Percentiles rank a stretch among this genome's conserved stretches.
phyloP scores from a whole-genome alignment of 2,797 vertebrate species.

The Onychomys torridus region DNA sequence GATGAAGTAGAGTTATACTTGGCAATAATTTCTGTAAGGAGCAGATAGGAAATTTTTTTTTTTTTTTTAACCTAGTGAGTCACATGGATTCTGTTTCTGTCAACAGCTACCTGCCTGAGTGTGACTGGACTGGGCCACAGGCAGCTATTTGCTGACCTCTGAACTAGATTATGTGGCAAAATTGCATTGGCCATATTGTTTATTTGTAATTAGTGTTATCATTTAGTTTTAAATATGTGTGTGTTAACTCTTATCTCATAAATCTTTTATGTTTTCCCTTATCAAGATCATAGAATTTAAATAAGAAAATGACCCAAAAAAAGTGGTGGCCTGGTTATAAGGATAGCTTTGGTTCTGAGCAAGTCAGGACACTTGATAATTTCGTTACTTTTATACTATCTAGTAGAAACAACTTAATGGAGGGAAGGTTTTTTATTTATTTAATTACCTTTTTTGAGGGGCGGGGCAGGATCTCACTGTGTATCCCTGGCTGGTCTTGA shows the following conservation, averaged over 20 bases:
- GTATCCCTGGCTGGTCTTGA: background rate
- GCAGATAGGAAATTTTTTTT: conserved; percentile 4
- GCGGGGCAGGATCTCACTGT: background rate
- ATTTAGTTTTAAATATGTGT: conserved; percentile 30
- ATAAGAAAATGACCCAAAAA: background rate
- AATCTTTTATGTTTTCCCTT: background rate
- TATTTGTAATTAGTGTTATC: conserved; percentile 22
- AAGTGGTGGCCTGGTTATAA: background rate
- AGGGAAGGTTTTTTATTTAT: background rate
- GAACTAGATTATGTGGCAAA: background rate
- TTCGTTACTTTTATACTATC: background rate
- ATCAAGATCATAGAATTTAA: background rate
- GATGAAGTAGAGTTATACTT: background rate
- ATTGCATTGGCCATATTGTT: conserved; percentile 6
- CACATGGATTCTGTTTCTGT: background rate
- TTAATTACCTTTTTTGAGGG: background rate
- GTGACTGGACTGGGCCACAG: background rate
- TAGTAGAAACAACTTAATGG: background rate
- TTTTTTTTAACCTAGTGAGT: background rate
- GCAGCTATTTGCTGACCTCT: conserved; percentile 3
- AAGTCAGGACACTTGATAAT: background rate
- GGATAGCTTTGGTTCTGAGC: background rate
- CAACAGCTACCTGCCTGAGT: background rate
- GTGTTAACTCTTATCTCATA: background rate
- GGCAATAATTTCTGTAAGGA: conserved; percentile 35